Base-by-base conservation (phyloP, 2,888 invertebrate genomes). In the Thymelicus sylvestris region DNA sequence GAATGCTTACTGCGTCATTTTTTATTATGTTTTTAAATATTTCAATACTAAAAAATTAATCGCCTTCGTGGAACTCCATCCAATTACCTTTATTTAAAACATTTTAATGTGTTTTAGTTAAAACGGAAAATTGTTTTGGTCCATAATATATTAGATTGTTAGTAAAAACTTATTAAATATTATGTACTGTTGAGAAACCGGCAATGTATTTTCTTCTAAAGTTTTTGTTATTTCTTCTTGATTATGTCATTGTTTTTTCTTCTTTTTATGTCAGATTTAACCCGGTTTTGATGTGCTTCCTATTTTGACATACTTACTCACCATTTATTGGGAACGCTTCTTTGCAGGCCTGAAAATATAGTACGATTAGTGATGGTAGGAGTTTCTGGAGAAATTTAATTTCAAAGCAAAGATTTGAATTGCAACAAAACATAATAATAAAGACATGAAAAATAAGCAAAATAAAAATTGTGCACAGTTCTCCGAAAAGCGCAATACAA, bases 281-380 rank as follows among this genome's bases (percentile, higher is more conserved):
- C 55, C 50, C 59, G 52, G 66, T 70, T 74, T 74, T 72, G 66
- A 66, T 0, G 66, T 41, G 41, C 39, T 6, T 55, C n/a, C 10
- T 62, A 72, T 72, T 75, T 76, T 72, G 74, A 67, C 63, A 61
- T 79, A 81, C 81, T 82, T 78, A 82, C 44, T 44, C 44, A 44
- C 82, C 79, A n/a, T 71, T 79, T 81, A 81, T 70, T 81, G 78
- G 59, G 74, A 72, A 67, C 77, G 80, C 73, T 83, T 85, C 78
- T 83, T 84, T 31, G 77, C 41, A 39, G 74, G 41, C 77, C 85
- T 85, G 84, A 74, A 78, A 82, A 74, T 39, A 38, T 31, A 67
- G 68, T 13, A 24, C 0, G 1, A 13, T 39, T 39, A 60, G 15
- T 39, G 4, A 15, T 10, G 10, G 8, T 60, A 8, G 13, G 13